Evolutionary conservation across 2,888 invertebrate genomes (phyloP).

Genomic region (Spialia ferax): DNA sequence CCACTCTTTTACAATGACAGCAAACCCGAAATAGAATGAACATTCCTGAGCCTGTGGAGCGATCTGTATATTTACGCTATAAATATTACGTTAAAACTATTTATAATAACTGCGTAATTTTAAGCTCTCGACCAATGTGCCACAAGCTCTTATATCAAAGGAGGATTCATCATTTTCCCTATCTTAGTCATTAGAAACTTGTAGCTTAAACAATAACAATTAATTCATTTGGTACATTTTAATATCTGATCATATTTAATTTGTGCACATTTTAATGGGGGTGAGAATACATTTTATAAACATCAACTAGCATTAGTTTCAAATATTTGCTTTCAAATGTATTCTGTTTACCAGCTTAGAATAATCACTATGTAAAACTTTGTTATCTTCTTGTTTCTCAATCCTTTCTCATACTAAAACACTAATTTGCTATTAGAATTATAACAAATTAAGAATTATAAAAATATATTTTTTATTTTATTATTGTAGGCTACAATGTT

Average conservation of each 20-base stretch:
- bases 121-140: conserved; percentile 21
- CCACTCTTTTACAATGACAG: conserved; percentile 46
- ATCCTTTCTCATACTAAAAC: not conserved
- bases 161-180: conserved; percentile 12
- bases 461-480: no score
- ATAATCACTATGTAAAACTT: not conserved
- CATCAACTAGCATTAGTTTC: not conserved
- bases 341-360: not conserved
- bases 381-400: not conserved
- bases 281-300: conserved; percentile 29
- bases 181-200: conserved; percentile 4
- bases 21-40: conserved; percentile 51
- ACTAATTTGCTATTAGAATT: no score
- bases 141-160: conserved; percentile 5
- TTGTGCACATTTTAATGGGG: conserved; percentile 20
- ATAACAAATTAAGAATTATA: no score
- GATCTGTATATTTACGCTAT: conserved; percentile 49
- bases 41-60: conserved; percentile 48
- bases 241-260: not conserved
- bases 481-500: no score
- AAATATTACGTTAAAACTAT: conserved; percentile 52
- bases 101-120: conserved; percentile 53
- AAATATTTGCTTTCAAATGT: conserved; percentile 4
- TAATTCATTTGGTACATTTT: not conserved
- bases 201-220: not conserved